A percentile compares a stretch with the other conserved stretches of the same genome.
phyloP scores from a whole-genome alignment of 1,140 invertebrate species.

The Brachionus plicatilis region DNA sequence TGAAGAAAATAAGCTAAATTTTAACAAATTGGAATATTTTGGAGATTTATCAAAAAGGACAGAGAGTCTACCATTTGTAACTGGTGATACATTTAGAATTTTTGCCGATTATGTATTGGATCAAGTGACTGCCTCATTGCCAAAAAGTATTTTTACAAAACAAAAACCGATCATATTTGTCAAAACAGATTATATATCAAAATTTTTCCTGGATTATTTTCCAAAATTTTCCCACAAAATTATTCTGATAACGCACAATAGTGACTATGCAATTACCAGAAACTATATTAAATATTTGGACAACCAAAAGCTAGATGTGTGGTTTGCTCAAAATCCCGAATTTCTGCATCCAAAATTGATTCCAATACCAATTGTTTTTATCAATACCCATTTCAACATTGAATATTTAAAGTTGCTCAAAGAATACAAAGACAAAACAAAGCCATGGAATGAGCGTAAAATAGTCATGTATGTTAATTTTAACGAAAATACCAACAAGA shows the following conservation, averaged over 20 bases:
- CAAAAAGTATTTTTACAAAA: background rate
- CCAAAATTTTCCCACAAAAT: background rate
- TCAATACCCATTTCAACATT: background rate
- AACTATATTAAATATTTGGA: background rate
- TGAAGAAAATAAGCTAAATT: too few relatives aligned
- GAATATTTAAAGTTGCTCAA: background rate
- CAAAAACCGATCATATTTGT: background rate
- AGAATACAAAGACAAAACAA: background rate
- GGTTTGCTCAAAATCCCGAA: background rate
- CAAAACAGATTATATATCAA: background rate
- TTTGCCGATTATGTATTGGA: background rate
- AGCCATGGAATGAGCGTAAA: background rate
- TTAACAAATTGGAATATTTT: background rate
- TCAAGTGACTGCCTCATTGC: background rate
- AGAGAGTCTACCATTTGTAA: background rate
- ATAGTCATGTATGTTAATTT: background rate
- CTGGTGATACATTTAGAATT: background rate
- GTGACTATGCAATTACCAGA: background rate
- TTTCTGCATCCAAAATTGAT: background rate
- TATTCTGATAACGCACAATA: background rate
- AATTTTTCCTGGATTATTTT: background rate
- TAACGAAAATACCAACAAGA: background rate
- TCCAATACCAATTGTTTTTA: background rate
- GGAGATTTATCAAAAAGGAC: background rate
- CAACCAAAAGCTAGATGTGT: background rate